Conservation (phyloP, 2,888 invertebrate species). For the Habrosyne pyritoides region DNA sequence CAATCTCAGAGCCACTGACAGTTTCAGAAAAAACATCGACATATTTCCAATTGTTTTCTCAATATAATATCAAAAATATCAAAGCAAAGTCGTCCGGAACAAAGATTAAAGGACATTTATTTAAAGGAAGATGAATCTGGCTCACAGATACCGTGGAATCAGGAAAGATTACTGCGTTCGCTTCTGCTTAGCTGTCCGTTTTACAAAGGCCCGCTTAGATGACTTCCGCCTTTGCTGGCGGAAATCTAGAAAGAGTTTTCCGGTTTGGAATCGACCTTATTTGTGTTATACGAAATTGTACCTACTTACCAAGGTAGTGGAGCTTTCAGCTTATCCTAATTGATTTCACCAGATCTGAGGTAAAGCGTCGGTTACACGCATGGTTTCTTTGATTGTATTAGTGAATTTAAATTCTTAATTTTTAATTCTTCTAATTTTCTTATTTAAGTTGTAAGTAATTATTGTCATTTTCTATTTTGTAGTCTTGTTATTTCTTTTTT, state of each 20-base stretch:
- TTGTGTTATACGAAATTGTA: neutral
- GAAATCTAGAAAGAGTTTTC: neutral
- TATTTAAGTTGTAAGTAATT: no score
- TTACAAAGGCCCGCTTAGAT: neutral
- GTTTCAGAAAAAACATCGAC: neutral
- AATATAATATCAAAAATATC: neutral
- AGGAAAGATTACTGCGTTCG: slow-evolving; percentile 11
- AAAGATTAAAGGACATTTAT: slow-evolving; percentile 11
- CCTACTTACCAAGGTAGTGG: no score
- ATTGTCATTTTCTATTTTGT: no score
- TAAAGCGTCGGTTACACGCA: no score
- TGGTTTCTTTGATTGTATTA: no score
- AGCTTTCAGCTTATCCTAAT: no score
- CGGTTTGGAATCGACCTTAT: neutral
- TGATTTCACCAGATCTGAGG: no score
- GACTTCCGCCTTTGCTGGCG: neutral
- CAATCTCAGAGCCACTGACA: no score
- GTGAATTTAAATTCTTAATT: no score
- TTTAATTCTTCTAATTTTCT: no score
- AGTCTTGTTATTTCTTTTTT: no score
- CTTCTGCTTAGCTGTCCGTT: slow-evolving; percentile 4
- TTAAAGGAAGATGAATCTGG: slow-evolving; percentile 10
- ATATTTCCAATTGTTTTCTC: neutral
- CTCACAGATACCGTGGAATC: slow-evolving; percentile 10
- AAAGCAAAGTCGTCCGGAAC: slow-evolving; percentile 13